Evolutionary conservation across 2,888 invertebrate genomes (phyloP).

Genomic region (Actias luna): DNA sequence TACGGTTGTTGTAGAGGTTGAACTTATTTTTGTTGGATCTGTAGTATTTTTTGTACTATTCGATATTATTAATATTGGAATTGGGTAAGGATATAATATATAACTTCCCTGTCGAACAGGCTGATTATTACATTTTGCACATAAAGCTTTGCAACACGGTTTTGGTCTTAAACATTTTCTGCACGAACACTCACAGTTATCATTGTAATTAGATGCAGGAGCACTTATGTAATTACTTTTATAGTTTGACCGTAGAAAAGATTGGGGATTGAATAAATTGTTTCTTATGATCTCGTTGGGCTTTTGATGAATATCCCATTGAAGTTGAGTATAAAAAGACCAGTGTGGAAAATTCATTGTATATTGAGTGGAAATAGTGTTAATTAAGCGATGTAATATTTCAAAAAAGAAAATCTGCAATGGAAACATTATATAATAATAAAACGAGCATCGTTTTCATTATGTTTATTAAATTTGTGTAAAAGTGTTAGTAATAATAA

Average conservation of each 20-base stretch:
- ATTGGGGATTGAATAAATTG: background rate
- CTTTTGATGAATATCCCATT: background rate
- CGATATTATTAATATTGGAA: conserved; percentile 22
- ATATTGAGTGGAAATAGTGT: background rate
- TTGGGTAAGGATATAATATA: conserved; percentile 27
- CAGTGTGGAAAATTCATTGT: background rate
- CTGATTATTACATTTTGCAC: conserved; percentile 23
- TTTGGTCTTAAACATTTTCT: conserved; percentile 24
- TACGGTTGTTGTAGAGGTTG: background rate
- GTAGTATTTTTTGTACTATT: background rate
- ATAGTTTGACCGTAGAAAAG: background rate
- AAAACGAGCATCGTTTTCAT: background rate
- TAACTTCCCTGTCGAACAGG: conserved; percentile 12
- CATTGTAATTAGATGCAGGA: background rate
- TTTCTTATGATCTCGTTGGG: background rate
- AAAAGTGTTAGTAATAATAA: background rate
- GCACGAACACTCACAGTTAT: conserved; percentile 28
- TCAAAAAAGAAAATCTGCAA: background rate
- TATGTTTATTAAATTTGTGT: background rate
- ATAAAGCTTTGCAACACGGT: conserved; percentile 25
- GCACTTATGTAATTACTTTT: background rate
- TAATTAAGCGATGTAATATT: background rate
- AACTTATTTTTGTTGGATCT: background rate
- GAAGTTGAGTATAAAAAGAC: background rate
- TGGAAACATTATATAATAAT: background rate